phyloP scores from a whole-genome alignment of 37 sponge, comb jelly and placozoan species.

The Aplysina aerophoba region DNA sequence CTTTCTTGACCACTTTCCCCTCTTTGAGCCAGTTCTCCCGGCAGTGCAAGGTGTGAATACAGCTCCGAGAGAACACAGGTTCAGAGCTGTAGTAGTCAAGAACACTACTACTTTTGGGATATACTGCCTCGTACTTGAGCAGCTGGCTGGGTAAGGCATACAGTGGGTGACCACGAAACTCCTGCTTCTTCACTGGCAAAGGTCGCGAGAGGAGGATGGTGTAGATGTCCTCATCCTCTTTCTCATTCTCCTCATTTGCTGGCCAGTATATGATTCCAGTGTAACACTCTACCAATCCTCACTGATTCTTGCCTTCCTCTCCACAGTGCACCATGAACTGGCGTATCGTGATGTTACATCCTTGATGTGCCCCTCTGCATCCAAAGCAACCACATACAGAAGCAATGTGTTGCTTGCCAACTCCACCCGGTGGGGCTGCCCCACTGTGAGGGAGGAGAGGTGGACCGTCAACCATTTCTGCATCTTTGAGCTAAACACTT shows the following conservation, averaged over 20 bases:
- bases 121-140: constrained; percentile 87
- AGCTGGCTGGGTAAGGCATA: constrained; percentile 74
- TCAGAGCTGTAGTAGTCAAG: constrained; percentile 75
- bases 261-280: constrained; percentile 43
- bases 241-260: constrained; percentile 30
- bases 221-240: constrained; percentile 71
- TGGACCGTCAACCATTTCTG: constrained; percentile 57
- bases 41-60: constrained; percentile 82
- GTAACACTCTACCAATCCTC: constrained; percentile 74
- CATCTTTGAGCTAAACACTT: constrained; percentile 41
- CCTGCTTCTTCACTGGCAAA: constrained; percentile 50
- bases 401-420: constrained; percentile 40
- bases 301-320: constrained; percentile 46
- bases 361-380: constrained; percentile 32
- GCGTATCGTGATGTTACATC: constrained; percentile 88
- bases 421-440: constrained; percentile 62
- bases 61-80: constrained; percentile 60
- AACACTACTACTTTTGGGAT: constrained; percentile 65
- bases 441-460: constrained; percentile 53
- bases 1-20: constrained; percentile 68
- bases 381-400: constrained; percentile 66
- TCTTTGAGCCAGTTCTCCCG: constrained; percentile 95
- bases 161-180: constrained; percentile 73
- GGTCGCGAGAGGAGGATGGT: constrained; percentile 53
- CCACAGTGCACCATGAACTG: constrained; percentile 68